Base-by-base conservation (phyloP, 1,140 invertebrate genomes). In the Globodera rostochiensis region DNA sequence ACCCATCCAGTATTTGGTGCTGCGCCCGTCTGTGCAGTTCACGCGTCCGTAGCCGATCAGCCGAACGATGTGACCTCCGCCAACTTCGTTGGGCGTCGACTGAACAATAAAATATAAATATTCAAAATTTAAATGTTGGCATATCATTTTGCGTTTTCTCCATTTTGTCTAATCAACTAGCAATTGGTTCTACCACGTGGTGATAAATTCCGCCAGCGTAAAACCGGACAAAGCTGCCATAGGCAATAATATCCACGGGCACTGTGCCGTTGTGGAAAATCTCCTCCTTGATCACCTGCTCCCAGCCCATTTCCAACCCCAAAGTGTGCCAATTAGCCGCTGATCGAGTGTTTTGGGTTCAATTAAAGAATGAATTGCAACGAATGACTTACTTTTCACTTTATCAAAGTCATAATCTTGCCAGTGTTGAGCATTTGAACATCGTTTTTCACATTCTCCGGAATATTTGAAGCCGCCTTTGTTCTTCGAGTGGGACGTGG, bases 11-110 rank as follows among this genome's bases (percentile, higher is more conserved):
- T 78, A 78, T 69, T 66, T 78, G 8, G 36, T 36, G 49, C n/a
- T 69, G n/a, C 25, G 21, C 47, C 77, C 77, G 70, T 78, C 60
- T 46, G 77, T 64, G 66, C 77, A 78, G 79, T 94, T 92, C 88
- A 95, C 94, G 5, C 93, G 93, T 25, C 95, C 95, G 94, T 94
- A 96, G 36, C 95, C 95, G 9, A 96, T 90, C 60, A 97, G 94
- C 87, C 94, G 94, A 71, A 96, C 93, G 45, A 95, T 95, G 91
- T 97, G 95, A 11, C 95, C 95, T 64, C 95, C 95, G 57, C 57
- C 46, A 95, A 91, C 36, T 91, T 92, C 25, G 91, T 90, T 69
- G 95, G 36, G 36, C 36, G 36, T 3, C 36, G 36, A 36, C 36
- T 36, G 36, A 36, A 36, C 1, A 36, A 36, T 36, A 36, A 36